A percentile compares a stretch with the other conserved stretches of the same genome.
Evolutionary conservation across 1,140 invertebrate genomes (phyloP).

Genomic region (Lepidurus arcticus): DNA sequence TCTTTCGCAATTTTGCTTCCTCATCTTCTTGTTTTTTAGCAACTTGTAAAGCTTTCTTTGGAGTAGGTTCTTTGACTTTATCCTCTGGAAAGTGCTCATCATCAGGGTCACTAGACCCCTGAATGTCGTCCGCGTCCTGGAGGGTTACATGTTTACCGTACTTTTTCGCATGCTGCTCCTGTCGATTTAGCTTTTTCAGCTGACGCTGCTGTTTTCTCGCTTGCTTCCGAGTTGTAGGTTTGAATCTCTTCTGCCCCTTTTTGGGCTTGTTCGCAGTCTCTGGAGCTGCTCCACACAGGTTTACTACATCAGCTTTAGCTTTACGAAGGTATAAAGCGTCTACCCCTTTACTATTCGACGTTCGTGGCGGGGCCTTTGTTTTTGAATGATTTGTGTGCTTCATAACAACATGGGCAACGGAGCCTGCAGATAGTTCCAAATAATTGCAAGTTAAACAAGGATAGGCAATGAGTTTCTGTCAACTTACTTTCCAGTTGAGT

Average conservation of each 20-base stretch:
- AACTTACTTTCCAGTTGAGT: no score
- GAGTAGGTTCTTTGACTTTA: not conserved
- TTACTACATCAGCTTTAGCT: not conserved
- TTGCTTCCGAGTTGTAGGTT: slow-evolving; percentile 53
- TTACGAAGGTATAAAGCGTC: not conserved
- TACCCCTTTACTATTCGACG: not conserved
- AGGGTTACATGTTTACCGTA: not conserved
- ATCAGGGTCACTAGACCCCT: not conserved
- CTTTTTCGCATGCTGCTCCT: slow-evolving; percentile 44
- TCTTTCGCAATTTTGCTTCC: slow-evolving; percentile 38
- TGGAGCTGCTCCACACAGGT: not conserved
- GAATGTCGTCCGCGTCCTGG: not conserved
- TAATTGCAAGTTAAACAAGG: no score
- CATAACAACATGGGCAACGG: not conserved
- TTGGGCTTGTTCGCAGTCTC: not conserved
- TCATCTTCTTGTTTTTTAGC: not conserved
- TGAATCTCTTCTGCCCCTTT: not conserved
- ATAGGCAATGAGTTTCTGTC: no score
- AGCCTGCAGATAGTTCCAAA: no score
- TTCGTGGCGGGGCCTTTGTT: not conserved
- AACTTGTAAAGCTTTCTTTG: not conserved
- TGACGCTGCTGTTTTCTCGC: slow-evolving; percentile 54
- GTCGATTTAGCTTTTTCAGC: slow-evolving; percentile 51
- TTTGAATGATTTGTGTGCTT: not conserved
- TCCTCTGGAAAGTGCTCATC: not conserved